Percentiles rank a stretch among this genome's conserved stretches.
Evolutionary conservation across 2,797 vertebrate genomes (phyloP).

Genomic region (Poecilia wingei): DNA sequence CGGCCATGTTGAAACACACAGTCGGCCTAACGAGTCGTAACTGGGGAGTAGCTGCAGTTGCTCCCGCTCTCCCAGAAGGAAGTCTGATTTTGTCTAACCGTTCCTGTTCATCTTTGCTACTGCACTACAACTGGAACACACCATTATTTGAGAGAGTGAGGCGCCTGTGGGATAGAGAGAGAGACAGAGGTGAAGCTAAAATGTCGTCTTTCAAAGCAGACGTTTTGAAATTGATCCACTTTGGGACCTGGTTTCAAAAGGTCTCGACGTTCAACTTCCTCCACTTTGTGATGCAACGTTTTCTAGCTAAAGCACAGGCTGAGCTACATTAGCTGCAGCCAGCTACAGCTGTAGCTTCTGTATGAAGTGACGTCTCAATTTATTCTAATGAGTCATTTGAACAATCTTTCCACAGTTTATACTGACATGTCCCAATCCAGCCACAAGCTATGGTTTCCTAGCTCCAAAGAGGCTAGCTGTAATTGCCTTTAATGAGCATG

Average conservation of each 20-base stretch:
- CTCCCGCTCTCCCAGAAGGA: too few species aligned
- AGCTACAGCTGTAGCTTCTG: neutral
- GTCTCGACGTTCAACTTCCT: neutral
- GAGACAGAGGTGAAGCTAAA: too few species aligned
- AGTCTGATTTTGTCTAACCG: too few species aligned
- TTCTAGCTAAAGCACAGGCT: neutral
- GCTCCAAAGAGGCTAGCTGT: slow-evolving; percentile 54
- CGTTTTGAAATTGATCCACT: too few species aligned
- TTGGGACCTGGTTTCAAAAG: neutral
- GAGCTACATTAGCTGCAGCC: neutral
- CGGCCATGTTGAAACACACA: too few species aligned
- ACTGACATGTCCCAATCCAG: slow-evolving; percentile 44
- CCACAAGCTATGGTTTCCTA: slow-evolving; percentile 44
- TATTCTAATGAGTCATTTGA: slow-evolving; percentile 2
- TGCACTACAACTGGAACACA: too few species aligned
- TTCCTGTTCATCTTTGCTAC: too few species aligned
- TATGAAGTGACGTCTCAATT: neutral
- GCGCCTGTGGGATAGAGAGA: too few species aligned
- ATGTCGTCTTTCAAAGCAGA: too few species aligned
- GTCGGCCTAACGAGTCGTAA: too few species aligned
- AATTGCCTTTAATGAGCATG: slow-evolving; percentile 66
- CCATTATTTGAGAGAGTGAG: too few species aligned
- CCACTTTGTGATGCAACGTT: neutral
- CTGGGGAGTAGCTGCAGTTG: too few species aligned
- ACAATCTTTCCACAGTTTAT: slow-evolving; percentile 36